phyloP scores from a whole-genome alignment of 1,140 invertebrate genomes.

The Muscidifurax raptorellus region DNA sequence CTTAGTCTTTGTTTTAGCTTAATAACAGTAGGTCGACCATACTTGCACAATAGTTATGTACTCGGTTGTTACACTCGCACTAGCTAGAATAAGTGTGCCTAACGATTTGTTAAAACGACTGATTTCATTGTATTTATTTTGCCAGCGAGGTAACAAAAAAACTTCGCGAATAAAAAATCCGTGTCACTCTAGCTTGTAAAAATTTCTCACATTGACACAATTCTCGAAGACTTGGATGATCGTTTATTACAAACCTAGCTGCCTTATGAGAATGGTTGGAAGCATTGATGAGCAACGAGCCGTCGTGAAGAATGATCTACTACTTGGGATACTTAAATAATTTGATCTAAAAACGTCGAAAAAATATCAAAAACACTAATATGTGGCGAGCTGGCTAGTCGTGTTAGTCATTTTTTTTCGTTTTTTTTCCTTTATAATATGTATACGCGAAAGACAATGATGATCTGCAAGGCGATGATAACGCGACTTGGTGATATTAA shows the following conservation, averaged over 20 bases:
- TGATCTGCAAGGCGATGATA: slow-evolving; percentile 45
- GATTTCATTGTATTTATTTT: slow-evolving; percentile 31
- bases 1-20: slow-evolving; percentile 73
- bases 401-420: slow-evolving; percentile 40
- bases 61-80: slow-evolving; percentile 58
- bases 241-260: slow-evolving; percentile 22
- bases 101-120: slow-evolving; percentile 12
- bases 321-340: slow-evolving; percentile 33
- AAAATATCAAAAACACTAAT: slow-evolving; percentile 39
- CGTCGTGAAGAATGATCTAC: slow-evolving; percentile 40
- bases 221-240: slow-evolving; percentile 20
- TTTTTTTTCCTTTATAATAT: slow-evolving; percentile 32
- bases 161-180: slow-evolving; percentile 14
- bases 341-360: slow-evolving; percentile 36
- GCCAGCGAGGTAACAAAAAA: slow-evolving; percentile 30
- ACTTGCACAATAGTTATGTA: slow-evolving; percentile 70
- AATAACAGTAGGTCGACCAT: slow-evolving; percentile 69
- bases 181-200: slow-evolving; percentile 24
- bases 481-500: slow-evolving; percentile 33
- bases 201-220: slow-evolving; percentile 29
- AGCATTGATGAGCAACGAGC: slow-evolving; percentile 37
- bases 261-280: slow-evolving; percentile 25
- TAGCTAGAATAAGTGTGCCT: slow-evolving; percentile 38
- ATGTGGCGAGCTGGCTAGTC: slow-evolving; percentile 35
- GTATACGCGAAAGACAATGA: slow-evolving; percentile 34